Evolutionary conservation across 1,140 invertebrate genomes (phyloP), one percentile per base, ranked within the genome.

Genomic region (Ericerus pela): DNA sequence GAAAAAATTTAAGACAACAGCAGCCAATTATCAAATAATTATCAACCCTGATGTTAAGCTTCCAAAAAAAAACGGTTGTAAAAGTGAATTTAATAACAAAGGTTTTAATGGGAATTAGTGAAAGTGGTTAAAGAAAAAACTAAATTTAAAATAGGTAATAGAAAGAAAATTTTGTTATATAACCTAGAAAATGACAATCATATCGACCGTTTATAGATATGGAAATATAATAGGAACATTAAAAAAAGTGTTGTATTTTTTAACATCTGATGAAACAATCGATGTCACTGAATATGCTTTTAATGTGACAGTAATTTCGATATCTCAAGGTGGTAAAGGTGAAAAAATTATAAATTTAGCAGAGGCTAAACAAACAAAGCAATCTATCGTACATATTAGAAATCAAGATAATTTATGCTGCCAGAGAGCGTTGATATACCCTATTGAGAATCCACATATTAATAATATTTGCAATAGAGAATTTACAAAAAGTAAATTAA

Each of bases 331-430:
- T 29, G 26, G 28, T 5, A n/a, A 30, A 29, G 27, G 51, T 3
- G 28, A 20, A 29, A 53, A 53, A 30, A 53, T 53, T 4, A n/a
- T 53, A 12, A 51, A 26, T 51, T 24, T 51, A 51, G 5, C 10
- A 12, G 11, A 24, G 22, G 47, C 12, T 24, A 28, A 11, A 11
- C 22, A 51, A n/a, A 26, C 27, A 16, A 51, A 51, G 11, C 47
- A 26, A 11, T 26, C 18, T 24, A 51, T 28, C 4, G 11, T 10
- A 6, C 20, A 51, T 8, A 51, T 51, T 6, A 24, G 6, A 11
- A 51, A 51, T 51, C 6, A 24, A 3, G 47, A 51, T 51, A 26
- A 51, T 24, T 51, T 51, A 51, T 51, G 47, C 22, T 11, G 47
- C 5, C 47, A 12, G 10, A 8, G 47, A 11, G 47, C 47, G 3